A percentile compares a stretch with the other conserved stretches of the same genome.
These are phyloP conservation scores for Mus spretus DNA, from an alignment of 2,797 vertebrate species.

Conservation along the genomic window DNA sequence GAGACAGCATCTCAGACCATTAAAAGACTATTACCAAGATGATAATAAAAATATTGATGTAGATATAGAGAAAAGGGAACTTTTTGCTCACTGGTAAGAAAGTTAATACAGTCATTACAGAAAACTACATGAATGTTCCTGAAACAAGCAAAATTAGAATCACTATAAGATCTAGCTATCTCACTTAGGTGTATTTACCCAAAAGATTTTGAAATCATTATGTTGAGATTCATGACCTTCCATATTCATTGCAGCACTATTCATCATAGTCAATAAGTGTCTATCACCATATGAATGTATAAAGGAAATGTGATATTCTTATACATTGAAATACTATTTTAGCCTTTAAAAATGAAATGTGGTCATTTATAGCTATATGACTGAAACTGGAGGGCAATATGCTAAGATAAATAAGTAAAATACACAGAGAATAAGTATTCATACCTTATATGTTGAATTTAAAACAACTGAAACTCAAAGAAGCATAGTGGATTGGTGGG, in stretches of 20 bases:
- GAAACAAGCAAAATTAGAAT: background rate
- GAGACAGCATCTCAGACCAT: background rate
- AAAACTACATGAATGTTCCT: background rate
- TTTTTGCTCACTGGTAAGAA: background rate
- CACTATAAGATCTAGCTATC: background rate
- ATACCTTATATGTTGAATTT: background rate
- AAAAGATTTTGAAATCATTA: background rate
- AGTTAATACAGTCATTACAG: background rate
- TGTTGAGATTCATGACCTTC: background rate
- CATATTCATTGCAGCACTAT: background rate
- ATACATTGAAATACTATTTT: background rate
- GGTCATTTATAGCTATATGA: background rate
- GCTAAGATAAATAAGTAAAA: background rate
- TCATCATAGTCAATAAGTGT: background rate
- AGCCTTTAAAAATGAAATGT: slow-evolving; percentile 3
- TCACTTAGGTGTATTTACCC: background rate
- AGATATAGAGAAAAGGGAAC: background rate
- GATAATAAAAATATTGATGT: background rate
- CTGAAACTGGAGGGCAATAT: background rate
- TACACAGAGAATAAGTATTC: background rate
- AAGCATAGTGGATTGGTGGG: background rate
- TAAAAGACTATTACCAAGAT: background rate
- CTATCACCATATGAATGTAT: background rate
- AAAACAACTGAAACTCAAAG: slow-evolving; percentile 4
- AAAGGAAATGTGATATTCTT: background rate